Evolutionary conservation across 1,140 invertebrate species (phyloP).

Genomic region (Plutomurus gul): DNA sequence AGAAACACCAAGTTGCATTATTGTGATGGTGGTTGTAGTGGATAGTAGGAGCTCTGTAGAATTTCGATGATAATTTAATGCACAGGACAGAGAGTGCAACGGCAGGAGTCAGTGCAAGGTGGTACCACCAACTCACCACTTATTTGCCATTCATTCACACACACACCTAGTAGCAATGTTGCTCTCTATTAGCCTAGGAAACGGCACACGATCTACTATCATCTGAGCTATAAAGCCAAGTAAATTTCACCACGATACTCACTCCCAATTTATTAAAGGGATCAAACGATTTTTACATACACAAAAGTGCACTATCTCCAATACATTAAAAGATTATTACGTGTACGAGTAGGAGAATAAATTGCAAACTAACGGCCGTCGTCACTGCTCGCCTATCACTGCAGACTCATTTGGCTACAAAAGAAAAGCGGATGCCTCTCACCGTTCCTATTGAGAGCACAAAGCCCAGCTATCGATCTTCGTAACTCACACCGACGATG

Average conservation of each 20-base stretch:
- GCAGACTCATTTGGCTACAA: neutral
- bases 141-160: neutral
- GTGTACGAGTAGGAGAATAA: neutral
- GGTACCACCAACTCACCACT: neutral
- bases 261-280: slow-evolving; percentile 29
- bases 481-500: slow-evolving; percentile 15
- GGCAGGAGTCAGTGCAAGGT: neutral
- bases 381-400: neutral
- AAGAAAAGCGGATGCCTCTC: neutral
- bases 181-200: slow-evolving; percentile 8
- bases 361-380: slow-evolving; percentile 5
- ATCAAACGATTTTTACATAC: neutral
- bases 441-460: slow-evolving; percentile 8
- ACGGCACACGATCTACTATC: neutral
- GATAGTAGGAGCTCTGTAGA: neutral
- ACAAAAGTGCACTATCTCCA: neutral
- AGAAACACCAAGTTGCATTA: neutral
- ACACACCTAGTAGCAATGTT: neutral
- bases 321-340: neutral
- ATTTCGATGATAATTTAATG: neutral
- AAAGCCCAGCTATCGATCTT: slow-evolving; percentile 14
- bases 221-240: neutral
- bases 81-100: neutral
- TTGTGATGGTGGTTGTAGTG: neutral
- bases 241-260: too few species aligned